Percentiles rank a stretch among this genome's conserved stretches.
These are phyloP conservation scores for Rhegmatorhina hoffmannsi DNA, from an alignment of 2,113 vertebrate genomes.

Conservation along the genomic window DNA sequence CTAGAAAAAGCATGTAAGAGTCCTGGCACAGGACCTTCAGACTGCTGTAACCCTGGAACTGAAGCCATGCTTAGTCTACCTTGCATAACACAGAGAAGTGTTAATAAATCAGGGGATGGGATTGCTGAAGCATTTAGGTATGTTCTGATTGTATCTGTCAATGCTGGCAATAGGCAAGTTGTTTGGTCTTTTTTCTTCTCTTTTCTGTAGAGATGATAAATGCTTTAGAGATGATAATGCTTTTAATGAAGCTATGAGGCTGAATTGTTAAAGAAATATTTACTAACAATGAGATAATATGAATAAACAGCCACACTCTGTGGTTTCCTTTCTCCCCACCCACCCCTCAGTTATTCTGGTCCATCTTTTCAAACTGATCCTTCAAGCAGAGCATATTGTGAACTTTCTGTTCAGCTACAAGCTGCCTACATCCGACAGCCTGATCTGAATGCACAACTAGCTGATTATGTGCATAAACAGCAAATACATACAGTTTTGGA, in stretches of 20 bases:
- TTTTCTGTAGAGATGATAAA: not conserved
- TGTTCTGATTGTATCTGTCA: not conserved
- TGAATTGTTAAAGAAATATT: not conserved
- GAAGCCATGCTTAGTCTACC: not conserved
- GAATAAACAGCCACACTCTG: not conserved
- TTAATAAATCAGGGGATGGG: not conserved
- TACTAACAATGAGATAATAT: not conserved
- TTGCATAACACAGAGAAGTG: not conserved
- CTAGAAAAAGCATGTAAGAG: not conserved
- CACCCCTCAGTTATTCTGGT: not conserved
- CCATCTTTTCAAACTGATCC: not conserved
- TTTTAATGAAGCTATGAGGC: not conserved
- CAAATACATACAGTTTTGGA: constrained; percentile 17
- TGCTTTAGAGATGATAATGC: not conserved
- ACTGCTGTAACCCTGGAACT: not conserved
- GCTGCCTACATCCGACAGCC: not conserved
- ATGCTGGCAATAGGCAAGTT: rapidly evolving
- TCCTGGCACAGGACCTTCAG: not conserved
- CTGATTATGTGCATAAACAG: constrained; percentile 6
- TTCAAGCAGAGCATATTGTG: not conserved
- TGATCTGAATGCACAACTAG: constrained; percentile 27
- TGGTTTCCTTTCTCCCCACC: rapidly evolving
- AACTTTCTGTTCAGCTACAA: not conserved
- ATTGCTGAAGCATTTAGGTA: not conserved
- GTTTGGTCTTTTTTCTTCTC: rapidly evolving